These are phyloP conservation scores for Nothoprocta perdicaria DNA, from an alignment of 2,113 vertebrate genomes.

Conservation along the genomic window DNA sequence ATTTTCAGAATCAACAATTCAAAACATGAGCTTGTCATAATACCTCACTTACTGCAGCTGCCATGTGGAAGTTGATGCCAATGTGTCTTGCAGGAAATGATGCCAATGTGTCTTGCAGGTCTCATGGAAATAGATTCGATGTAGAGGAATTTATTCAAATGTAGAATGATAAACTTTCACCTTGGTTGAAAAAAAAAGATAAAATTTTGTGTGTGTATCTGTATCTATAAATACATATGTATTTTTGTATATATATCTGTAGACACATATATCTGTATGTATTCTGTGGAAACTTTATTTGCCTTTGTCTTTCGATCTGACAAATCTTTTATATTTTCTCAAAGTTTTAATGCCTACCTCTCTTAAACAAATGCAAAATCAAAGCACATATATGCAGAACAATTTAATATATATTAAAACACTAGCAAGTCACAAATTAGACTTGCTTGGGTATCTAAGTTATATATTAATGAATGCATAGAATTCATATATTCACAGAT, in stretches of 20 bases:
- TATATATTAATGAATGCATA: neutral
- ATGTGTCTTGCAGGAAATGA: neutral
- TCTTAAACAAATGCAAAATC: conserved; percentile 25
- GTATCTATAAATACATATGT: no score
- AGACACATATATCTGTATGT: no score
- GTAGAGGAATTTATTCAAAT: conserved; percentile 14
- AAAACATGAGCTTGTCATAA: neutral
- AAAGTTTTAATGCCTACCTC: neutral
- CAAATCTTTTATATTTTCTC: neutral
- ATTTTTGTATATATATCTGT: no score
- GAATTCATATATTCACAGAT: rapidly evolving
- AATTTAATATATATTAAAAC: neutral
- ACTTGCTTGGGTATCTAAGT: neutral
- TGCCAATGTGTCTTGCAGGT: neutral
- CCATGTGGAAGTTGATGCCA: neutral
- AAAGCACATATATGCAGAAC: neutral
- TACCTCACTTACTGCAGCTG: neutral
- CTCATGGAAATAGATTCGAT: conserved; percentile 38
- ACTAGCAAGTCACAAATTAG: neutral
- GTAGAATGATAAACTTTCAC: neutral
- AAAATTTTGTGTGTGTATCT: neutral
- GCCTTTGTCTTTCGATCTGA: neutral
- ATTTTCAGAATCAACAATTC: conserved; percentile 60
- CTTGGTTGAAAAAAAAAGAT: neutral
- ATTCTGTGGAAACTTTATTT: neutral